These are phyloP conservation scores for Catharus fuscescens DNA, from an alignment of 2,113 vertebrate species.

Conservation along the genomic window DNA sequence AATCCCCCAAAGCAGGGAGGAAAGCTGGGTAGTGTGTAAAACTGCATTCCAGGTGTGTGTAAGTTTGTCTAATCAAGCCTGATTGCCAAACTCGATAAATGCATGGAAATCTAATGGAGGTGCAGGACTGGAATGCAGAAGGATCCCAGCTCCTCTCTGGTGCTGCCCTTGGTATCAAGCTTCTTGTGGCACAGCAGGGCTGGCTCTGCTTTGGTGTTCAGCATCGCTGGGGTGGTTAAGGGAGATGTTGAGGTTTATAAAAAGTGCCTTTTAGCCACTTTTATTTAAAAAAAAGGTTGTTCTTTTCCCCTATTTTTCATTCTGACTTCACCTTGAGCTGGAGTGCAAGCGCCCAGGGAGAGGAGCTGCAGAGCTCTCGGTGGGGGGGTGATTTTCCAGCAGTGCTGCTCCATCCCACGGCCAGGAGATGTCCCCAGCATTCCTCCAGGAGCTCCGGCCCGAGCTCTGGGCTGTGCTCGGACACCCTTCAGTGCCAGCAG, in stretches of 20 bases:
- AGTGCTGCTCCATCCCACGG: not conserved
- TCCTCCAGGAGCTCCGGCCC: not conserved
- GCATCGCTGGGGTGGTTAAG: not conserved
- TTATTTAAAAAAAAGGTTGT: too few relatives aligned
- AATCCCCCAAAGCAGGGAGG: not conserved
- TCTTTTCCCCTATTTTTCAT: rapidly evolving
- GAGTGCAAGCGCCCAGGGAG: not conserved
- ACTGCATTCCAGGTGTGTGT: not conserved
- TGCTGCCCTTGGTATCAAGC: rapidly evolving
- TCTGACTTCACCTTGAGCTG: not conserved
- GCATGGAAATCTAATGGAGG: rapidly evolving
- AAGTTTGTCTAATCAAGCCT: not conserved
- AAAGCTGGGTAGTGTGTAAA: not conserved
- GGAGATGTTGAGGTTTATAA: rapidly evolving
- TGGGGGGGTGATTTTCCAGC: not conserved
- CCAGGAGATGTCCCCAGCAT: slow-evolving; percentile 68
- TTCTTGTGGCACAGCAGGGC: rapidly evolving
- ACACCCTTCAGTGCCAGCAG: not conserved
- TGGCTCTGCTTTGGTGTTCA: not conserved
- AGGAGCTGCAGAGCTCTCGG: not conserved
- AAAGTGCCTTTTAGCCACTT: not conserved
- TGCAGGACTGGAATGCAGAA: not conserved
- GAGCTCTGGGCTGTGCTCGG: not conserved
- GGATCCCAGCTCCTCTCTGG: not conserved
- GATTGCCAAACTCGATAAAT: rapidly evolving